Evolutionary conservation across 2,888 invertebrate genomes (phyloP).

Genomic region (Melangyna quadrimaculata): DNA sequence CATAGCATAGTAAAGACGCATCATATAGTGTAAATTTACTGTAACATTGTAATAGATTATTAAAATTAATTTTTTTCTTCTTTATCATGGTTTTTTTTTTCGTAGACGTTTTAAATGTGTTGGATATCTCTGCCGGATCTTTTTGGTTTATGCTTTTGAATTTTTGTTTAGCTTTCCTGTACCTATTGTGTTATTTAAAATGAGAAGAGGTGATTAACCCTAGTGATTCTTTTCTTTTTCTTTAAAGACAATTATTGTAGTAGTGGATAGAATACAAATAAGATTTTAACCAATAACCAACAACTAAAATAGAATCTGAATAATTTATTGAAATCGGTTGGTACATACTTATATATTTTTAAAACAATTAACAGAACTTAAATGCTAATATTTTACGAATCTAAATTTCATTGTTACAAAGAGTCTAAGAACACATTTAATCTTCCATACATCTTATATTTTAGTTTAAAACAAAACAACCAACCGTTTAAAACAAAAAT

Average conservation of each 20-base stretch:
- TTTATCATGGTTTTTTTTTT: neutral
- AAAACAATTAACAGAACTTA: neutral
- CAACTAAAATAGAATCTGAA: neutral
- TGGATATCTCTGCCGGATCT: slow-evolving; percentile 44
- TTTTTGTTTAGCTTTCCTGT: slow-evolving; percentile 22
- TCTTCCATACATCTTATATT: no score
- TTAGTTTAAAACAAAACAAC: no score
- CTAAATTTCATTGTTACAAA: no score
- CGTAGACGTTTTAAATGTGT: neutral
- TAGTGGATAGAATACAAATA: neutral
- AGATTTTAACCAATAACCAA: neutral
- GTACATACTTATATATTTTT: neutral
- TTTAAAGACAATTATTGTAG: neutral
- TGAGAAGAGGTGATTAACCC: slow-evolving; percentile 42
- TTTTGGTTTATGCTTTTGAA: slow-evolving; percentile 45
- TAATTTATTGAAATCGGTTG: neutral
- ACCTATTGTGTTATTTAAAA: neutral
- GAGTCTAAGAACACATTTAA: no score
- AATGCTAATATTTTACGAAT: no score
- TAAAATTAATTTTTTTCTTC: slow-evolving; percentile 33
- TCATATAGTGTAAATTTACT: slow-evolving; percentile 61
- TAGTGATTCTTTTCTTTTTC: neutral
- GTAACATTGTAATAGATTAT: slow-evolving; percentile 67
- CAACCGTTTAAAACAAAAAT: no score
- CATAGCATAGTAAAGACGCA: slow-evolving; percentile 3